Conservation (phyloP, 2,113 vertebrate species). For the Chaetura pelagica region DNA sequence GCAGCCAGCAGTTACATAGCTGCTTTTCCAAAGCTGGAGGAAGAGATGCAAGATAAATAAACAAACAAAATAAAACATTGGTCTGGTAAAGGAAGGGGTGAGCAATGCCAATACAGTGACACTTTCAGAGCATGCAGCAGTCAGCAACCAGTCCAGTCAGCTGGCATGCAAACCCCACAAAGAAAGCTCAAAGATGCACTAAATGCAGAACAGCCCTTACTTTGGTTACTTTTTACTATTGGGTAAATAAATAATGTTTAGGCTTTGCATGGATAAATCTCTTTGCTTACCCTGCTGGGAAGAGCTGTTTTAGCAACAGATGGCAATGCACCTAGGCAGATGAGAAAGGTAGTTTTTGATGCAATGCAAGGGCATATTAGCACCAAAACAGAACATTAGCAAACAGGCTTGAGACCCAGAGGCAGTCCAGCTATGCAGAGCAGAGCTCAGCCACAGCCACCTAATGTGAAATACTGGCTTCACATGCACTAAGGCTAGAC, state of each 20-base stretch:
- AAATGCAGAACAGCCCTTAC: not conserved
- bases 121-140: not conserved
- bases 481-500: fast-evolving
- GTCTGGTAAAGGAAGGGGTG: not conserved
- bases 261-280: not conserved
- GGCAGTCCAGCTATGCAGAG: not conserved
- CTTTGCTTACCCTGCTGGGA: not conserved
- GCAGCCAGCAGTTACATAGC: not conserved
- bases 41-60: slow-evolving; percentile 2
- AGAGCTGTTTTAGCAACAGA: not conserved
- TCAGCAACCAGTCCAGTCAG: not conserved
- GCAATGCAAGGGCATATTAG: not conserved
- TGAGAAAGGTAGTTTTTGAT: not conserved
- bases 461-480: not conserved
- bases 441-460: not conserved
- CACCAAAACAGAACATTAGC: not conserved
- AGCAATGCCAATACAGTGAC: not conserved
- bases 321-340: not conserved
- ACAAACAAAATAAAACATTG: not conserved
- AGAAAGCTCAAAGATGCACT: not conserved
- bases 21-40: not conserved
- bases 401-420: not conserved
- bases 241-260: not conserved
- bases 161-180: not conserved
- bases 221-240: not conserved